Evolutionary conservation across 2,113 vertebrate species (phyloP), one percentile per base, ranked within the genome.

Genomic region (Sander vitreus): DNA sequence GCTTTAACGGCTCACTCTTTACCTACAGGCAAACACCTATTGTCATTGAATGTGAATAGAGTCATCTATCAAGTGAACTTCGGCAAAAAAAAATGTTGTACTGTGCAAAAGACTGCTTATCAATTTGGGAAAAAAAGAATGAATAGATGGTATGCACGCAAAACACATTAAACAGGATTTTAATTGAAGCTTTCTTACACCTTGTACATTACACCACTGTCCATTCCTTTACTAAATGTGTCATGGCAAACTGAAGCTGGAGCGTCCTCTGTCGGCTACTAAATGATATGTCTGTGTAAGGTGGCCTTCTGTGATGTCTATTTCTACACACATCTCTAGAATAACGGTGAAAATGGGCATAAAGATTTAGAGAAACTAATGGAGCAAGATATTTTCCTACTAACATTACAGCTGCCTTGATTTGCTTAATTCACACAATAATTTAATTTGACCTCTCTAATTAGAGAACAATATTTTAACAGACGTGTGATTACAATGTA

Each of bases 231-330:
- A 12, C 36, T 3, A 13, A 21, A 10, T 9, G 16, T 19, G 53
- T 5, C 2, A 3, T 25, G 21, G 6, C 30, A 39, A 64, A 50
- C 6, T 78, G 36, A 55, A 75, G 53, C 71, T 78, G 23, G 16
- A 84, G 90, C 91, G 93, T 68, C 92, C 88, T 84, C 93, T 93
- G 75, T 88, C 45, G 92, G 90, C 33, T 68, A 19, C 36, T n/a
- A n/a, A 2, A 14, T 54, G 0, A 30, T 16, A n/a, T 18, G 13
- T 36, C 27, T 1, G 13, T 13, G 51, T 16, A 14, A 15, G 19
- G 21, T 8, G 16, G 3, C 10, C 39, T 11, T 43, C 39, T 43
- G 39, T 54, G 3, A n/a, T 33, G 14, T 23, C n/a, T 14, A n/a
- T 13, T 7, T 39, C 5, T 48, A 21, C 23, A 21, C 10, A 30